phyloP scores from a whole-genome alignment of 2,113 vertebrate genomes.

The Raja brachyura region DNA sequence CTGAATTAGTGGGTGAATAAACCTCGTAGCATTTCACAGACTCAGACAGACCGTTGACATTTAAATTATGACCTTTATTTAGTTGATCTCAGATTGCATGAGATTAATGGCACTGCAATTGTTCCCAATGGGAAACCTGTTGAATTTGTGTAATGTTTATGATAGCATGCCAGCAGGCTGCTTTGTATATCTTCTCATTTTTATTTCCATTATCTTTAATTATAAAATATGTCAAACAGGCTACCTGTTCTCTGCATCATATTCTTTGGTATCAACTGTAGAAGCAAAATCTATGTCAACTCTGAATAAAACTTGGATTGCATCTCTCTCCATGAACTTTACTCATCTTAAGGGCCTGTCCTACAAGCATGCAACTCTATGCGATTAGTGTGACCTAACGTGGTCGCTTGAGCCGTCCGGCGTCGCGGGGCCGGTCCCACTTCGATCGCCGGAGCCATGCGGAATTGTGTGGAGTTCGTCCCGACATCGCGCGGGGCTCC shows the following conservation, averaged over 20 bases:
- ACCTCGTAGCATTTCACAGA: not conserved
- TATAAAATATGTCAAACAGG: not conserved
- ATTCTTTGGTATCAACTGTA: not conserved
- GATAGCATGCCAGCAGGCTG: not conserved
- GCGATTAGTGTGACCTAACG: too few species aligned
- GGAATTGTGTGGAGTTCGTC: too few species aligned
- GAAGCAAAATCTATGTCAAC: not conserved
- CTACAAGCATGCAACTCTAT: too few species aligned
- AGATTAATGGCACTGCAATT: not conserved
- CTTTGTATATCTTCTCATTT: not conserved
- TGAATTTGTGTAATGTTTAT: not conserved
- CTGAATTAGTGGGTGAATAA: not conserved
- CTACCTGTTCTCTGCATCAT: not conserved
- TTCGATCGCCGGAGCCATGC: too few species aligned
- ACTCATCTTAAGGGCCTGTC: too few species aligned
- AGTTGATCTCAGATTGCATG: not conserved
- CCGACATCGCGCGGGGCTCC: too few species aligned
- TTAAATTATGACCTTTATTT: not conserved
- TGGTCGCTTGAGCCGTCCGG: too few species aligned
- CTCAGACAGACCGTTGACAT: not conserved
- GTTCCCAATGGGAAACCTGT: not conserved
- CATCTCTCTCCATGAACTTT: too few species aligned
- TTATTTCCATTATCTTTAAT: not conserved
- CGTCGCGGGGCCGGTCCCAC: too few species aligned
- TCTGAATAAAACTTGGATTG: too few species aligned